Evolutionary conservation across 1,140 invertebrate genomes (phyloP), one percentile per base, ranked within the genome.

Genomic region (Elymnias hypermnestra): DNA sequence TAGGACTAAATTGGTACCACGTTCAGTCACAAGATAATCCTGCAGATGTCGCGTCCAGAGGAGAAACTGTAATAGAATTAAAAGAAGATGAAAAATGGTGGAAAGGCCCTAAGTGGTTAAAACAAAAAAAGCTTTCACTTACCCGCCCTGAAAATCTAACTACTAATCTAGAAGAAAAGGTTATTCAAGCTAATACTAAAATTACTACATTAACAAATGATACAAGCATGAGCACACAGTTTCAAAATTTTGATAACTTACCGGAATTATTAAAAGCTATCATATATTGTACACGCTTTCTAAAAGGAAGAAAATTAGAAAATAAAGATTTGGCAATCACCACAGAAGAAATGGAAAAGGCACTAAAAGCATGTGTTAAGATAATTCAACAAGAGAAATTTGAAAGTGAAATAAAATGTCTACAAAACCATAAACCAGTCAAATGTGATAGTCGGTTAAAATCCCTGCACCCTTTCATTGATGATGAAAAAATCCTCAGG

Each of bases 221-320:
- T 53, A 10, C 59, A 63, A 49, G 71, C 72, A 13, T 38, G 36
- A 19, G 51, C n/a, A n/a, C n/a, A 35, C 13, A 40, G n/a, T 72
- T 82, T 2, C 49, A 62, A 4, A 83, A 85, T 44, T 39, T 77
- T 17, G 66, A 82, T 2, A 45, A 53, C 1, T 31, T 75, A 47
- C 77, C 74, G 1, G 36, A 64, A 39, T 33, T 53, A 8, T 22
- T 45, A n/a, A 54, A 53, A 22, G 39, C 41, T 17, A 38, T 52
- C n/a, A 48, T 54, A 6, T 31, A 38, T 5, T 75, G 75, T 57
- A 44, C 39, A 21, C 51, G 29, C 37, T 48, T 57, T 45, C 22
- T 57, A 39, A 53, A 53, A 17, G 25, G 26, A 17, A 48, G 17
- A 47, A 53, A 26, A 2, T 33, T 43, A 31, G 17, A 28, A 14